Base-by-base conservation (phyloP, 2,113 vertebrate genomes). In the Tretioscincus oriximinensis region DNA sequence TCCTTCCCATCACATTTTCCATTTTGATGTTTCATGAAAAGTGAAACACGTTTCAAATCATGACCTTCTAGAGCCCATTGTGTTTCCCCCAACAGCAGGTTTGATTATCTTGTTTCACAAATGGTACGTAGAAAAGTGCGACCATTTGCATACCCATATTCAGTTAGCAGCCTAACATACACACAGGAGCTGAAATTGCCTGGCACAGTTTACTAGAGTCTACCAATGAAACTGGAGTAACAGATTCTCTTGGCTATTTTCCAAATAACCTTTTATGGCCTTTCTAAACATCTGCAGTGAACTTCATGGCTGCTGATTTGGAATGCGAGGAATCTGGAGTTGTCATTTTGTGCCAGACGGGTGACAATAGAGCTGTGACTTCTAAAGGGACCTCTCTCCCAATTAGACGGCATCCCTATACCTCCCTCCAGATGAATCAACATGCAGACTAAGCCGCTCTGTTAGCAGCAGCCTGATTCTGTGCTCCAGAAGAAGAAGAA, bases 271-370 rank as follows among this genome's bases (percentile, higher is more conserved):
- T 22, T 35, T 77, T 31, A 4, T 7, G 28, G 45, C 64, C n/a
- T 67, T 54, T 67, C 16, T 29, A 67, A 77, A 77, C 76, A 77
- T 51, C 76, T 67, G 76, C 64, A 51, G n/a, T 54, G 64, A 77
- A 54, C n/a, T 67, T 77, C 76, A 77, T 68, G 76, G 76, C 4
- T 67, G 64, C 16, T 22, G 64, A 49, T 77, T 22, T 31, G 64
- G 64, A 29, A 77, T 77, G 11, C 6, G 45, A 67, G 64, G 76
- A 77, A 77, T 65, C 35, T 28, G 61, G 24, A 65, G 61, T 65
- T 29, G 18, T 24, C 21, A 21, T 22, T 31, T 54, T 45, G 64
- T 29, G 45, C 64, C 64, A 29, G 67, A 67, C 14, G 20, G 49
- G 26, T 5, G 76, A 67, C n/a, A 77, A 54, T 18, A 10, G 49